Conservation (phyloP, 2,113 vertebrate genomes). For the Sphyrna mokarran region DNA sequence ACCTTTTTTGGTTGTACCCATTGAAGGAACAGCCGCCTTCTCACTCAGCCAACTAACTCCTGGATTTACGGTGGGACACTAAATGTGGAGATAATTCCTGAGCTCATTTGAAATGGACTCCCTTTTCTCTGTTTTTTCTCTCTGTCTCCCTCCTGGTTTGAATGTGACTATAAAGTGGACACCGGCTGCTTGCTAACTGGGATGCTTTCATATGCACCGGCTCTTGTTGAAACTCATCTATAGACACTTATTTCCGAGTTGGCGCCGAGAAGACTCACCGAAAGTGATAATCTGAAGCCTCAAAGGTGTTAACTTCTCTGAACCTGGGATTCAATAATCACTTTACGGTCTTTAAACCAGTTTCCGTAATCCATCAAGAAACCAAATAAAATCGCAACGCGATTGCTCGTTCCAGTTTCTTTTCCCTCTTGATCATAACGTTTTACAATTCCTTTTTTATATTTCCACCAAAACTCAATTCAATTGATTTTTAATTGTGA, state of each 20-base stretch:
- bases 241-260: constrained; percentile 56
- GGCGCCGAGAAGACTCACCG: constrained; percentile 61
- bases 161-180: constrained; percentile 26
- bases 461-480: background rate
- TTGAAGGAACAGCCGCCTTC: background rate
- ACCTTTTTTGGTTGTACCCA: background rate
- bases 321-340: constrained; percentile 42
- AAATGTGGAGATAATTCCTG: background rate
- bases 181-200: background rate
- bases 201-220: constrained; percentile 61
- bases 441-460: background rate
- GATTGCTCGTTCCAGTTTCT: constrained; percentile 38
- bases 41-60: constrained; percentile 4
- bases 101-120: constrained; percentile 33
- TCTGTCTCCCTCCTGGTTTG: background rate
- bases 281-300: constrained; percentile 60
- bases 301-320: constrained; percentile 49
- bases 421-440: background rate
- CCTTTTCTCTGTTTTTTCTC: background rate
- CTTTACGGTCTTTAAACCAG: constrained; percentile 54
- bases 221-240: constrained; percentile 45
- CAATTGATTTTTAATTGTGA: background rate
- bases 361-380: constrained; percentile 49
- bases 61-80: background rate
- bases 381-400: constrained; percentile 45